These are phyloP conservation scores for Brevimyrus niger DNA, from an alignment of 2,113 vertebrate species.

Conservation along the genomic window DNA sequence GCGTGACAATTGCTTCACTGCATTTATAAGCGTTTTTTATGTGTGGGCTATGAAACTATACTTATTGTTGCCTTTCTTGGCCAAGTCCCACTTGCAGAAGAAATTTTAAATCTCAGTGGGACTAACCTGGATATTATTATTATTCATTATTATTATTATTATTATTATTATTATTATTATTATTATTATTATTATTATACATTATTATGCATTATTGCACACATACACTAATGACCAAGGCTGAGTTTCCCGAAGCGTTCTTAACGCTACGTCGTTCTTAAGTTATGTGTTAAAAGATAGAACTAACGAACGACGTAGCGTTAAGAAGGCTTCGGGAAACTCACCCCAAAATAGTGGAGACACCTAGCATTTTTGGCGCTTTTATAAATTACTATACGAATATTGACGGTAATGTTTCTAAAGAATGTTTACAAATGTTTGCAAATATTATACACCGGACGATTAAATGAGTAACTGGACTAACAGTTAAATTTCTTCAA, in stretches of 20 bases:
- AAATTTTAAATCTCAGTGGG: not conserved
- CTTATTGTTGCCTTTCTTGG: not conserved
- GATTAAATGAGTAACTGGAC: not conserved
- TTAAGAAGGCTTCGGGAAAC: too few species aligned
- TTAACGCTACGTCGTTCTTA: too few species aligned
- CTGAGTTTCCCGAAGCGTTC: too few species aligned
- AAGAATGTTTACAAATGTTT: not conserved
- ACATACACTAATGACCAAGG: too few species aligned
- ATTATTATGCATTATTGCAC: not conserved
- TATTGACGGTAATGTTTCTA: not conserved
- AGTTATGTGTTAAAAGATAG: too few species aligned
- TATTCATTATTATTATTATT: not conserved
- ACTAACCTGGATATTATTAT: too few species aligned
- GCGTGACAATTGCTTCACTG: not conserved
- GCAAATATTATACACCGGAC: not conserved
- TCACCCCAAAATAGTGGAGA: not conserved
- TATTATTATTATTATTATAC: not conserved
- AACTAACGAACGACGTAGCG: too few species aligned
- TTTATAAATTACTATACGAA: not conserved
- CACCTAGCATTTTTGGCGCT: not conserved
- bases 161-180: not conserved
- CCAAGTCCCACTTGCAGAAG: not conserved
- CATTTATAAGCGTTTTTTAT: not conserved
- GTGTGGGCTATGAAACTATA: not conserved
- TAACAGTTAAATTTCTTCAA: not conserved